A percentile compares a stretch with the other conserved stretches of the same genome.
phyloP scores from a whole-genome alignment of 2,113 vertebrate species.

The Noturus placidus region DNA sequence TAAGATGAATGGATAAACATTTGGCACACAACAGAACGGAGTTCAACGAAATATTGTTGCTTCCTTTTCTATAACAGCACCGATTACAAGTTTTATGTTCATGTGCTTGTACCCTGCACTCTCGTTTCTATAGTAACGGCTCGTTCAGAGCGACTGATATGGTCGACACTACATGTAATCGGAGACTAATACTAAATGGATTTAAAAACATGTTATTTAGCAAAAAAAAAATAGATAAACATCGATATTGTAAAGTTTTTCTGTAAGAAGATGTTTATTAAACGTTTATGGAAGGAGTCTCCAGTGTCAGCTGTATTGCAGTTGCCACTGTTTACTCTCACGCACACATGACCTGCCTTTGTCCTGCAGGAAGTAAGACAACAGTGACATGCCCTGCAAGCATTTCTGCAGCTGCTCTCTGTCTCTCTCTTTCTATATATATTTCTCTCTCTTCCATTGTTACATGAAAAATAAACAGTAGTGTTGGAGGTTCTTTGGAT shows the following conservation, averaged over 20 bases:
- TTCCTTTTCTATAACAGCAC: neutral
- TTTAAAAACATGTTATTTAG: neutral
- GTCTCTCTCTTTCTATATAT: neutral
- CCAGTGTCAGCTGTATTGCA: conserved; percentile 61
- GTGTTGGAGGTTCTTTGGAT: conserved; percentile 62
- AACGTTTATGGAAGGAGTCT: neutral
- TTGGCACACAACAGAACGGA: neutral
- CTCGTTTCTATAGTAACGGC: neutral
- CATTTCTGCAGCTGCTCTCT: conserved; percentile 71
- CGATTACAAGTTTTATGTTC: neutral
- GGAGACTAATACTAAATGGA: neutral
- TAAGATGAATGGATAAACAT: neutral
- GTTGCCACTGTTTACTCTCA: conserved; percentile 68
- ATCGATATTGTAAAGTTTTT: neutral
- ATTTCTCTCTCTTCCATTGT: conserved; percentile 68
- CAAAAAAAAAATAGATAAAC: neutral
- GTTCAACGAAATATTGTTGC: neutral
- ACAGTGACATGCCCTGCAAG: conserved; percentile 73
- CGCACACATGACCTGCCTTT: conserved; percentile 69
- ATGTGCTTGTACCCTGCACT: neutral
- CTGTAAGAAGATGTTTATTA: neutral
- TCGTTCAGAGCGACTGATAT: neutral
- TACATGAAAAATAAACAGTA: conserved; percentile 80
- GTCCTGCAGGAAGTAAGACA: conserved; percentile 72
- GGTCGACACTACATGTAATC: neutral